These are phyloP conservation scores for Phrynocephalus versicolor DNA, from an alignment of 2,113 vertebrate genomes.

Conservation along the genomic window DNA sequence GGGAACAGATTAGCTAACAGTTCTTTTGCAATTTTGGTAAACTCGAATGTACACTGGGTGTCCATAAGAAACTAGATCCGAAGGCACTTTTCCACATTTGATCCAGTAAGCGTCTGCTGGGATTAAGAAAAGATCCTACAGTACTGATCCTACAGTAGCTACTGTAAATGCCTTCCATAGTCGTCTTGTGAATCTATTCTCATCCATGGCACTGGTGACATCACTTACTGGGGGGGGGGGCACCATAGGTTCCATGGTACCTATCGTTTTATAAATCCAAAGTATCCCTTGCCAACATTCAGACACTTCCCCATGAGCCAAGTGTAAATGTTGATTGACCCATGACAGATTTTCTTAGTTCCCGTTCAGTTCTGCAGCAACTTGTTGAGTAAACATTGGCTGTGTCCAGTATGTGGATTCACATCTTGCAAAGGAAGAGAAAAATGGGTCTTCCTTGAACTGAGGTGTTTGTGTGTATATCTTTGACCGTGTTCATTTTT, in stretches of 20 bases:
- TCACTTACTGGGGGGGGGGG: conserved; percentile 33
- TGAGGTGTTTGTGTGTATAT: background rate
- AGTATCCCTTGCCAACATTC: background rate
- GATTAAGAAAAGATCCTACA: too few species aligned
- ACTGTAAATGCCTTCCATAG: conserved; percentile 13
- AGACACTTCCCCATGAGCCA: conserved; percentile 29
- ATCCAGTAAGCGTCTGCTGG: background rate
- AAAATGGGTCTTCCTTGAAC: background rate
- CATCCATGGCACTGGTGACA: conserved; percentile 7
- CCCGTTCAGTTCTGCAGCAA: background rate
- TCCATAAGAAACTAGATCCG: background rate
- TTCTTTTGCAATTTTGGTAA: conserved; percentile 27
- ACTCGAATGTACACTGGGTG: background rate
- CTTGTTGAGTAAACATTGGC: conserved; percentile 12
- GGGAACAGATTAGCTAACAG: background rate
- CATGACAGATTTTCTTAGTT: background rate
- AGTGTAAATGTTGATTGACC: background rate
- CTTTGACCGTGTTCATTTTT: rapidly evolving
- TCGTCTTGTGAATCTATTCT: conserved; percentile 57
- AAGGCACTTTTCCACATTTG: background rate
- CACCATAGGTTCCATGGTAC: background rate
- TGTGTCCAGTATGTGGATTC: background rate
- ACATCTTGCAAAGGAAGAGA: background rate
- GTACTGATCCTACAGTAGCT: background rate
- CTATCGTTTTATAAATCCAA: background rate